These are phyloP conservation scores for Muntiacus reevesi DNA, from an alignment of 2,113 vertebrate genomes.

Conservation along the genomic window DNA sequence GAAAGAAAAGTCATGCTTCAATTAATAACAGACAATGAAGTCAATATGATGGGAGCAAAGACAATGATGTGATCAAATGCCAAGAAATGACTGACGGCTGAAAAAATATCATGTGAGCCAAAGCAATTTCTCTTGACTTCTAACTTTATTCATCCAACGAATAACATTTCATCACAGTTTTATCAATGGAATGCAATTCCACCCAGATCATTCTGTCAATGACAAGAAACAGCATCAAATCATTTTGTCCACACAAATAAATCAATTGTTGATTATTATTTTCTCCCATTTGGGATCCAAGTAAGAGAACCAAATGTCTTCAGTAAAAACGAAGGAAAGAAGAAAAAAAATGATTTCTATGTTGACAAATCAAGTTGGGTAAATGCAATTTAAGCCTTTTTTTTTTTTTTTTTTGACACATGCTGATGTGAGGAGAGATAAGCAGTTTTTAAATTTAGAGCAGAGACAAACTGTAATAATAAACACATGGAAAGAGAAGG, in stretches of 20 bases:
- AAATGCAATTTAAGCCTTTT: conserved; percentile 43
- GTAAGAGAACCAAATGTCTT: conserved; percentile 39
- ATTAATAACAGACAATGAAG: conserved; percentile 71
- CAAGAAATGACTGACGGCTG: conserved; percentile 73
- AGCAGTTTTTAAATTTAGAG: conserved; percentile 45
- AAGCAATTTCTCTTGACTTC: conserved; percentile 73
- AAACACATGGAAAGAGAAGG: background rate
- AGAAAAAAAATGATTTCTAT: background rate
- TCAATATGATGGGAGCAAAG: conserved; percentile 60
- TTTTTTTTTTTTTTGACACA: background rate
- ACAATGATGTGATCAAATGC: conserved; percentile 71
- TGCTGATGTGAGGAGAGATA: conserved; percentile 13
- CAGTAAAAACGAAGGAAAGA: conserved; percentile 33
- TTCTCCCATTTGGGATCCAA: conserved; percentile 69
- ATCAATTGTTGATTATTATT: conserved; percentile 75
- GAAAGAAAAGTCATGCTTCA: conserved; percentile 71
- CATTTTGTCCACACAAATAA: conserved; percentile 79
- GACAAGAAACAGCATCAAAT: conserved; percentile 73
- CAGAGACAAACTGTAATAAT: conserved; percentile 27
- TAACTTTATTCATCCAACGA: conserved; percentile 73
- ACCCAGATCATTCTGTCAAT: conserved; percentile 77
- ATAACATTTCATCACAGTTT: conserved; percentile 80
- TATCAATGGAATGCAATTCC: conserved; percentile 80
- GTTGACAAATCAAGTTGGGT: background rate
- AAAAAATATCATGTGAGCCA: conserved; percentile 71